These are phyloP conservation scores for Lochmaea crataegi DNA, from an alignment of 2,888 invertebrate genomes.

Conservation along the genomic window DNA sequence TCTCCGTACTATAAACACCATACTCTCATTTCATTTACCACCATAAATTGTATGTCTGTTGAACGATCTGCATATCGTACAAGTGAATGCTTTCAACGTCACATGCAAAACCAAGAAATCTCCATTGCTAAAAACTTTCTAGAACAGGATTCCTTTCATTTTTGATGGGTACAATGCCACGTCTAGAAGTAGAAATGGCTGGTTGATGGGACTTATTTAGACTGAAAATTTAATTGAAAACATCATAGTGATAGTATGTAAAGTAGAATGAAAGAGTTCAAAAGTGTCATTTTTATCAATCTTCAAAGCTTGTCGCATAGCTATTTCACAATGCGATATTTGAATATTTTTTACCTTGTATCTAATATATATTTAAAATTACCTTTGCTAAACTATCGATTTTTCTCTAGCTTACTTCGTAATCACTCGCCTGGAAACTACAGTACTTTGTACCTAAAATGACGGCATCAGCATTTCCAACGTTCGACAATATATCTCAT, in stretches of 20 bases:
- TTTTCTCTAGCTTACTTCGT: not conserved
- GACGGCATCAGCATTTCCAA: not conserved
- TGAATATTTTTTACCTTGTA: no score
- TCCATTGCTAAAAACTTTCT: conserved; percentile 45
- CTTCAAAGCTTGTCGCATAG: no score
- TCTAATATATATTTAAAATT: not conserved
- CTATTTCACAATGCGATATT: no score
- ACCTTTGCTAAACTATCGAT: not conserved
- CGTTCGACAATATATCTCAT: conserved; percentile 21
- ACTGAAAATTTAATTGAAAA: no score
- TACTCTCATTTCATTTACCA: conserved; percentile 31
- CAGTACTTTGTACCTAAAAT: conserved; percentile 2
- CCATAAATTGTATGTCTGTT: conserved; percentile 32
- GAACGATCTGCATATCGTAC: conserved; percentile 40
- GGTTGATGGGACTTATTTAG: no score
- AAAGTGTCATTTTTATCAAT: no score
- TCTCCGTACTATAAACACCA: conserved; percentile 19
- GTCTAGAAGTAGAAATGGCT: not conserved
- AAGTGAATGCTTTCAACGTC: conserved; percentile 45
- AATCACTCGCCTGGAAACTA: not conserved
- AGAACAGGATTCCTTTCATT: not conserved
- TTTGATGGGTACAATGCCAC: conserved; percentile 31
- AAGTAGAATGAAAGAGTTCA: no score
- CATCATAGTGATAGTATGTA: no score
- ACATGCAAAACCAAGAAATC: conserved; percentile 46